Base-by-base conservation (phyloP, 2,888 invertebrate species). In the Blomia tropicalis region DNA sequence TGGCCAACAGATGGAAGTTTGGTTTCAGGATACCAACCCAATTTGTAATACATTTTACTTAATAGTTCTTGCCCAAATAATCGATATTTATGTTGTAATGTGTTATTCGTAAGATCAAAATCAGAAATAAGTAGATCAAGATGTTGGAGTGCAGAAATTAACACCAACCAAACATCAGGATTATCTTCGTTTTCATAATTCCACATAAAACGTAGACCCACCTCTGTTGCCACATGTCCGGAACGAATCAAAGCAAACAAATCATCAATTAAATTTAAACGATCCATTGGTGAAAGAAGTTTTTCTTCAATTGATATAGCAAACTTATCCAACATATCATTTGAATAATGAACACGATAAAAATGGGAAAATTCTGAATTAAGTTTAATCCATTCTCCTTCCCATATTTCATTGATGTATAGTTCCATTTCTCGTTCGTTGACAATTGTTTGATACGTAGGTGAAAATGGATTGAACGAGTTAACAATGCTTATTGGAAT, bases 111-210 rank as follows among this genome's bases (percentile, higher is more conserved):
- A 4, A 19, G 80, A 22, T 85, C 83, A 0, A 88, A 85, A 36
- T 89, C 84, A 1, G 86, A 84, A 65, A 91, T 77, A 29, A 92
- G 76, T 53, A 81, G 79, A 63, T 81, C 81, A 60, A 92, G 77
- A 71, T 84, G 83, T 17, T 81, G 79, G 61, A 92, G 75, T 69
- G 85, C 85, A 72, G 83, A 84, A 44, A 82, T 81, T 67, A 90
- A 82, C 1, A 84, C 83, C 5, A 83, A 84, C 93, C 93, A 95
- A 0, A 93, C 93, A 0, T 91, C 91, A 76, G 85, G 95, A 75
- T 93, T 87, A 41, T 82, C 83, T 74, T 95, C 92, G 68, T 85
- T 82, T 66, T 81, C 79, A 72, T 84, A 91, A 0, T 90, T 87
- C 70, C 83, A 81, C 71, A 90, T 82, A n/a, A 93, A 78, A 71